These are phyloP conservation scores for Ploceus nigricollis DNA, from an alignment of 2,113 vertebrate species.

Conservation along the genomic window DNA sequence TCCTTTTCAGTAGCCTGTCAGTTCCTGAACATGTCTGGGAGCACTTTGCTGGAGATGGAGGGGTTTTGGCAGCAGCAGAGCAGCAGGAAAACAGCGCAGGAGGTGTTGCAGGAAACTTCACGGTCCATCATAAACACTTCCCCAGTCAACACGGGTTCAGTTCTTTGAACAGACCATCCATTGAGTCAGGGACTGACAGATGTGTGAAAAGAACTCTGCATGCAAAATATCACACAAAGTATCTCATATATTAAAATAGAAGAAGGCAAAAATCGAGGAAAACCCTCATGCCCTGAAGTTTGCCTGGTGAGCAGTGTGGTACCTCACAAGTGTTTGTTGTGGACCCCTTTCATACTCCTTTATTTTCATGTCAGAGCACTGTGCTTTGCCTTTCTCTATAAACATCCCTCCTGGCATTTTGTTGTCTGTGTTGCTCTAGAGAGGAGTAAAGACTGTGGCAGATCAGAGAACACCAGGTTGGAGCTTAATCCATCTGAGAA, in stretches of 20 bases:
- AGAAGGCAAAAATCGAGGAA: not conserved
- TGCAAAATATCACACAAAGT: not conserved
- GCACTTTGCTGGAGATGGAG: not conserved
- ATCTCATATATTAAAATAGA: not conserved
- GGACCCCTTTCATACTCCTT: not conserved
- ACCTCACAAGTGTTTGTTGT: not conserved
- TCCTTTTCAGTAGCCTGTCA: slow-evolving; percentile 40
- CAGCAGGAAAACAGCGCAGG: not conserved
- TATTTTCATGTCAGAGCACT: not conserved
- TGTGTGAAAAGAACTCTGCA: not conserved
- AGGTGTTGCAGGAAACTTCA: slow-evolving; percentile 44
- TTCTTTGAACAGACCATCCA: slow-evolving; percentile 21
- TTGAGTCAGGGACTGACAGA: not conserved
- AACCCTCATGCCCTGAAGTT: not conserved
- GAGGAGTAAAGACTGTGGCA: not conserved
- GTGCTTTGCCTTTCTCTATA: not conserved
- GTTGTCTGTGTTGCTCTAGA: not conserved
- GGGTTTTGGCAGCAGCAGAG: slow-evolving; percentile 4
- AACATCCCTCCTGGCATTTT: not conserved
- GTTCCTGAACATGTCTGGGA: not conserved
- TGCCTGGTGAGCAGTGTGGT: not conserved
- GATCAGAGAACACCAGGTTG: not conserved
- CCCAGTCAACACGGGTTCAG: not conserved
- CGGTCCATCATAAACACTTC: slow-evolving; percentile 43
- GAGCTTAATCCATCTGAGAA: not conserved